Evolutionary conservation across 2,113 vertebrate genomes (phyloP).

Genomic region (Cromileptes altivelis): DNA sequence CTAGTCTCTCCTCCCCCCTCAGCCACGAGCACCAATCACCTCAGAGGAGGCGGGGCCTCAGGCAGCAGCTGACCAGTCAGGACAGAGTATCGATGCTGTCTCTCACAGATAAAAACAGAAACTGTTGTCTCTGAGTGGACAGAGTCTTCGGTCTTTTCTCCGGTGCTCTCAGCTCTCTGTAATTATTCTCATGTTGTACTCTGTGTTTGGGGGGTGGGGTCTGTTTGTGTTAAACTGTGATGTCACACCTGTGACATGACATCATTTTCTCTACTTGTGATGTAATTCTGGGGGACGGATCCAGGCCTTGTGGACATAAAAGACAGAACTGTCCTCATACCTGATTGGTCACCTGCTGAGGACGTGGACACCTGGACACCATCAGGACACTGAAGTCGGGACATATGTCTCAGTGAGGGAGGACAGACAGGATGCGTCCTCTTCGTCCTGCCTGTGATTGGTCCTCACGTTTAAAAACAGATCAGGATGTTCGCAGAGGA

Average conservation of each 20-base stretch:
- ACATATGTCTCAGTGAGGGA: no score
- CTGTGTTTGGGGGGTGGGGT: constrained; percentile 19
- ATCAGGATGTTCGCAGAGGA: no score
- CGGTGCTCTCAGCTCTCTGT: constrained; percentile 4
- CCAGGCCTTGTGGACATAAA: no score
- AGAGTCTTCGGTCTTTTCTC: background rate
- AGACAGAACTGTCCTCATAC: no score
- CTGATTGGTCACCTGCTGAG: no score
- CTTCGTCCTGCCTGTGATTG: no score
- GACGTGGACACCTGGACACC: no score
- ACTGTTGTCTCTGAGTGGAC: constrained; percentile 3
- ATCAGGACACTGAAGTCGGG: no score
- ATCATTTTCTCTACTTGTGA: constrained; percentile 18
- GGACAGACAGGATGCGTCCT: no score
- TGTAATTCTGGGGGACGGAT: no score
- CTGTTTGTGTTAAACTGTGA: constrained; percentile 18
- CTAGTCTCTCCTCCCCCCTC: constrained; percentile 44
- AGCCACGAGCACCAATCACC: constrained; percentile 70
- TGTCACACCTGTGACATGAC: constrained; percentile 32
- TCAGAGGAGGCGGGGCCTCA: constrained; percentile 50
- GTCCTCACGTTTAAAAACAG: no score
- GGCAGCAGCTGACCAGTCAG: constrained; percentile 20
- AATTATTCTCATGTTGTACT: constrained; percentile 20
- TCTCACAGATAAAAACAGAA: background rate
- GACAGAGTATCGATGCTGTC: background rate